phyloP scores from a whole-genome alignment of 2,797 vertebrate genomes.

The Novumbra hubbsi region DNA sequence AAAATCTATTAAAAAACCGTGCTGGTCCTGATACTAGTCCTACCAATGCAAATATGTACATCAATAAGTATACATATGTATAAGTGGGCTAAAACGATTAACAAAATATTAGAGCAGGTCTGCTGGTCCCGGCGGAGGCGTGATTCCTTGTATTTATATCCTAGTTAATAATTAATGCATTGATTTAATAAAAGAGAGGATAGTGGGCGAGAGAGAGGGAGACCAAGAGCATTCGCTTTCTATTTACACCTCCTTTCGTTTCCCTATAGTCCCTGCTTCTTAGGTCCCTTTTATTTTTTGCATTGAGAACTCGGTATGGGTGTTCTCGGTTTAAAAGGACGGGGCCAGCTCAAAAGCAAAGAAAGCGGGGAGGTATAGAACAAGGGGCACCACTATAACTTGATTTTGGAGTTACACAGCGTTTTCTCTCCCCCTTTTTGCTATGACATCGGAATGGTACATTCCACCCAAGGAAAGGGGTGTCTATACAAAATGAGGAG shows the following conservation, averaged over 20 bases:
- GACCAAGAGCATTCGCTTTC: slow-evolving; percentile 69
- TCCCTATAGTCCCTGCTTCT: slow-evolving; percentile 74
- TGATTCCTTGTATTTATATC: slow-evolving; percentile 74
- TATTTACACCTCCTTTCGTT: slow-evolving; percentile 78
- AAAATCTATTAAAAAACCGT: slow-evolving; percentile 58
- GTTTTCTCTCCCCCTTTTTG: slow-evolving; percentile 37
- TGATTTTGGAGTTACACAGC: slow-evolving; percentile 41
- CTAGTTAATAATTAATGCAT: slow-evolving; percentile 74
- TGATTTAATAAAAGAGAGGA: slow-evolving; percentile 28
- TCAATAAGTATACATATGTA: slow-evolving; percentile 73
- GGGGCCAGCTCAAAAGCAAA: slow-evolving; percentile 80
- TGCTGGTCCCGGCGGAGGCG: slow-evolving; percentile 72
- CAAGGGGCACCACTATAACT: slow-evolving; percentile 43
- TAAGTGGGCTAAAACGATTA: slow-evolving; percentile 71
- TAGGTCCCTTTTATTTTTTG: slow-evolving; percentile 85
- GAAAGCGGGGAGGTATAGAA: slow-evolving; percentile 78
- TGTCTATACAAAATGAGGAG: slow-evolving; percentile 80
- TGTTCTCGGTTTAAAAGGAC: slow-evolving; percentile 99
- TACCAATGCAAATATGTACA: slow-evolving; percentile 74
- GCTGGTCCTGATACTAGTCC: slow-evolving; percentile 66
- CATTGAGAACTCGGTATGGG: slow-evolving; percentile 92
- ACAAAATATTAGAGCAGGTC: slow-evolving; percentile 58
- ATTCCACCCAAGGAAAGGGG: slow-evolving; percentile 68
- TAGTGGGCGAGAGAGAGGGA: slow-evolving; percentile 51
- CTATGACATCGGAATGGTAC: slow-evolving; percentile 63